Evolutionary conservation across 1,140 invertebrate species (phyloP), one percentile per base, ranked within the genome.

Genomic region (Leptonema lineaticorne): DNA sequence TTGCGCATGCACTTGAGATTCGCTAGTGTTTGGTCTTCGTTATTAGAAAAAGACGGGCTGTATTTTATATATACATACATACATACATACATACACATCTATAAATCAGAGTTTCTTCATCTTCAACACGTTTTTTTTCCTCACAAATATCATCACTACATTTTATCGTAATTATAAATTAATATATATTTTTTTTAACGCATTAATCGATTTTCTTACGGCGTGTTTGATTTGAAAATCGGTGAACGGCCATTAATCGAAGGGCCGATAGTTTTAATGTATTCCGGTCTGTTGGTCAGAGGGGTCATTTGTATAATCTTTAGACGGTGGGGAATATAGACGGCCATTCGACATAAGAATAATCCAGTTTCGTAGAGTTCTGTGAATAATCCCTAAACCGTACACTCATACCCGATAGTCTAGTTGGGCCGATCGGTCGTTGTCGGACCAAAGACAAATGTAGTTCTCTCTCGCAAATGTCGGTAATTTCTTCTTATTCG

Each of bases 401-500:
- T 27, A n/a, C n/a, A n/a, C n/a, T n/a, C n/a, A n/a, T n/a, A n/a
- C n/a, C n/a, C n/a, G n/a, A n/a, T n/a, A n/a, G n/a, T n/a, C n/a
- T n/a, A n/a, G n/a, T n/a, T n/a, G 53, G 37, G 33, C 58, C 58
- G 28, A 62, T 62, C 59, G 59, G 59, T 24, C 59, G 24, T 46
- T 62, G 41, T 28, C 41, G 45, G 45, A 2, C 46, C 22, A 64
- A 48, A 64, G 46, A 50, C 62, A 64, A 64, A 64, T 50, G 62
- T 64, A 64, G 27, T 63, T 45, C 30, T 48, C 20, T 22, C 16
- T 48, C 5, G 20, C 45, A 46, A 64, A 64, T 64, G 33, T 64
- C 24, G 62, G 62, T 33, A 64, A 64, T 64, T 64, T 64, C 62
- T 64, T 64, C 62, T 64, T 50, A 64, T 64, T 64, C 62, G 20